These are phyloP conservation scores for Nymphalis io DNA, from an alignment of 1,140 invertebrate species.

Conservation along the genomic window DNA sequence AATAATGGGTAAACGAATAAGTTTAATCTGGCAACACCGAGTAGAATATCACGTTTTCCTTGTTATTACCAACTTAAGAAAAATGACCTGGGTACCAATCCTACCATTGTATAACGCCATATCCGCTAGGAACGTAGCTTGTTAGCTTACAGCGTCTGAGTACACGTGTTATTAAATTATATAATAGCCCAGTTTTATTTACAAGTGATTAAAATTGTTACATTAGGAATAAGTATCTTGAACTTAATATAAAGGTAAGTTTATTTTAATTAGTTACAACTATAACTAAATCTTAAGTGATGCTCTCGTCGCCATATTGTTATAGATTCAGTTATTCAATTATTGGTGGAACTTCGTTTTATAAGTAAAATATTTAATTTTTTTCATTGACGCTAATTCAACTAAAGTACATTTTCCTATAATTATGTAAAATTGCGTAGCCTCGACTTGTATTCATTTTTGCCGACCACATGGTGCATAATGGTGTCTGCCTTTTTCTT, in stretches of 20 bases:
- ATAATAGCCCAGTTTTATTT: neutral
- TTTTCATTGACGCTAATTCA: too few relatives aligned
- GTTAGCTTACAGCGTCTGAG: neutral
- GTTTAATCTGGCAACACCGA: neutral
- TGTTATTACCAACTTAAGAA: neutral
- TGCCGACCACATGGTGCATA: slow-evolving; percentile 15
- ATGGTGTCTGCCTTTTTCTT: neutral
- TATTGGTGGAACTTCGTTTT: neutral
- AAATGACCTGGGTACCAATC: too few relatives aligned
- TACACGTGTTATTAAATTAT: slow-evolving; percentile 3
- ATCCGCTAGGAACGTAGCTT: neutral
- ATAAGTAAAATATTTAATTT: neutral
- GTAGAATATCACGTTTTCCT: neutral
- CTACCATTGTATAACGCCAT: neutral
- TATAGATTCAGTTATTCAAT: neutral
- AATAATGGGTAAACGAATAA: too few relatives aligned
- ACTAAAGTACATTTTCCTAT: neutral
- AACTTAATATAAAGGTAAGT: neutral
- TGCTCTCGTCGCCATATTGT: slow-evolving; percentile 7
- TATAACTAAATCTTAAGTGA: neutral
- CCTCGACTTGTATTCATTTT: slow-evolving; percentile 6
- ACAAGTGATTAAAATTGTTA: neutral
- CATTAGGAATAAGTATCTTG: neutral
- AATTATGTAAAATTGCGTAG: neutral
- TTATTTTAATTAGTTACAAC: neutral